A percentile compares a stretch with the other conserved stretches of the same genome.
These are phyloP conservation scores for Sialis lutaria DNA, from an alignment of 2,888 invertebrate genomes.

Conservation along the genomic window DNA sequence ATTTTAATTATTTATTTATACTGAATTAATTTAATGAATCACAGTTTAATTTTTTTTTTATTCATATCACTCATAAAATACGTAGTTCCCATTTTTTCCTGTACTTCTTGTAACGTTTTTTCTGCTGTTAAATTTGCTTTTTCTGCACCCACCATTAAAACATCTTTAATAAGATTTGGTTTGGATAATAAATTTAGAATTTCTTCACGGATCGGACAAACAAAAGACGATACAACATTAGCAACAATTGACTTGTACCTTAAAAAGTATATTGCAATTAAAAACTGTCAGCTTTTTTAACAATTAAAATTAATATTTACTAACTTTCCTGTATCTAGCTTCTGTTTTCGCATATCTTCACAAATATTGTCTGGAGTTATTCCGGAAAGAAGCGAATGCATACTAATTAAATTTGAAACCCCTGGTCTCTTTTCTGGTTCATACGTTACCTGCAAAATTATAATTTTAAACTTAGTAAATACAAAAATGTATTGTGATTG, in stretches of 20 bases:
- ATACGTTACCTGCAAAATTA: conserved; percentile 44
- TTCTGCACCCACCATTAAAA: conserved; percentile 43
- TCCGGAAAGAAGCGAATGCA: conserved; percentile 61
- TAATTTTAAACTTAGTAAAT: conserved; percentile 3
- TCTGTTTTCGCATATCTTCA: conserved; percentile 31
- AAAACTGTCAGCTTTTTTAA: background rate
- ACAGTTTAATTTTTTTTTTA: too few species aligned
- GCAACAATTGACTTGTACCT: conserved; percentile 58
- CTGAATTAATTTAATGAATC: too few species aligned
- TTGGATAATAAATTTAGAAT: conserved; percentile 38
- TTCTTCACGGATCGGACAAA: conserved; percentile 49
- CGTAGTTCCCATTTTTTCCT: conserved; percentile 34
- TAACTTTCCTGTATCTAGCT: conserved; percentile 57
- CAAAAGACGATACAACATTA: conserved; percentile 48
- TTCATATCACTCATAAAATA: background rate
- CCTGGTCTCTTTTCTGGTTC: conserved; percentile 66
- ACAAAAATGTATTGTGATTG: background rate
- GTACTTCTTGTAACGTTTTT: conserved; percentile 43
- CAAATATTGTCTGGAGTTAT: conserved; percentile 49
- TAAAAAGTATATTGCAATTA: conserved; percentile 12
- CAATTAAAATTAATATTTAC: conserved; percentile 12
- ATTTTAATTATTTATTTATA: too few species aligned
- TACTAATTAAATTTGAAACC: conserved; percentile 72
- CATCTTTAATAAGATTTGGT: conserved; percentile 39
- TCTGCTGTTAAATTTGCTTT: conserved; percentile 44